A percentile compares a stretch with the other conserved stretches of the same genome.
Evolutionary conservation across 2,113 vertebrate genomes (phyloP).

Genomic region (Melierax canorus): DNA sequence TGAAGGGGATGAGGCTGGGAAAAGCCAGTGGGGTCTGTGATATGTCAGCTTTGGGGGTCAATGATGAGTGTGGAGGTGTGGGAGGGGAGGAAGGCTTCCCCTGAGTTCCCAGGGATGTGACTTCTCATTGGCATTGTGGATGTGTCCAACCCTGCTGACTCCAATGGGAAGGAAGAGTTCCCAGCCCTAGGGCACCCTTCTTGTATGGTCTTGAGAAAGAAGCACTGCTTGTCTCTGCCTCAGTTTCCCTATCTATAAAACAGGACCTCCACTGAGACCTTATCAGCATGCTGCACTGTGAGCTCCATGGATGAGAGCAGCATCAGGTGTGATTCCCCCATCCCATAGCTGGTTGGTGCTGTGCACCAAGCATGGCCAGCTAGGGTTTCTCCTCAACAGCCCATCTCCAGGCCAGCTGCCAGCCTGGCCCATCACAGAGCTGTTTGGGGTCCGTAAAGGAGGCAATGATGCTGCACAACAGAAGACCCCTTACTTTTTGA

Average conservation of each 20-base stretch:
- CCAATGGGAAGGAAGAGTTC: neutral
- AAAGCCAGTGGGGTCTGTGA: neutral
- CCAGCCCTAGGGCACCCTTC: neutral
- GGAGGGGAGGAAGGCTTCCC: neutral
- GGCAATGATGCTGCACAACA: rapidly evolving
- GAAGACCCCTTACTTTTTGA: neutral
- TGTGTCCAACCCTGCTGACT: neutral
- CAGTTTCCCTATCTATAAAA: neutral
- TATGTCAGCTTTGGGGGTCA: neutral
- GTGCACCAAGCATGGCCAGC: neutral
- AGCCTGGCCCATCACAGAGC: neutral
- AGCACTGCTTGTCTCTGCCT: neutral
- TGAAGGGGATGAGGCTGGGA: neutral
- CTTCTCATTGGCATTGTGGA: neutral
- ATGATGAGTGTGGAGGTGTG: neutral
- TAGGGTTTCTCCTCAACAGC: neutral
- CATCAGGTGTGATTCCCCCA: rapidly evolving
- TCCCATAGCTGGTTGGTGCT: neutral
- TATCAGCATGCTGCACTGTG: rapidly evolving
- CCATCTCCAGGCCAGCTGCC: neutral
- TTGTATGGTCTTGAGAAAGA: neutral
- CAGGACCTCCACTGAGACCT: neutral
- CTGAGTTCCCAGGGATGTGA: neutral
- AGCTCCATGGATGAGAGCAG: neutral
- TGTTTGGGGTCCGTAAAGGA: neutral